Evolutionary conservation across 1,140 invertebrate species (phyloP), one percentile per base, ranked within the genome.

Genomic region (Drosophila tropicalis): DNA sequence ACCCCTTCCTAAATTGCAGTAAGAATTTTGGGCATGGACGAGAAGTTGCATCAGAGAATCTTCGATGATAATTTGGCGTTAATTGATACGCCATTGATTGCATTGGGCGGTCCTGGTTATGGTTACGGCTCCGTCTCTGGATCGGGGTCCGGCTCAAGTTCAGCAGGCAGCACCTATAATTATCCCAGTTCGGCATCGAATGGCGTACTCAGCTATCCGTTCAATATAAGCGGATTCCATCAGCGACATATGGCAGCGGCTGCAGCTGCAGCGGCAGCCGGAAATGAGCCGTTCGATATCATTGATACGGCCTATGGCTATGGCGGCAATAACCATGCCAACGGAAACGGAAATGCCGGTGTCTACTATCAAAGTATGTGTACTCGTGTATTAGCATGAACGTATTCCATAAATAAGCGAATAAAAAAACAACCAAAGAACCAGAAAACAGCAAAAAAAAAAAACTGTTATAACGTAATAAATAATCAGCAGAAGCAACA

Each of bases 1-100:
- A 75, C 76, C 71, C 76, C 72, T 72, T 71, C 79, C 71, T 71
- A 81, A 90, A 84, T 91, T 91, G 63, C 91, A 92, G 91, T 92
- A 84, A 91, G 91, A 90, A 86, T 90, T 79, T 92, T 92, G 91
- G 91, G 91, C 74, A 91, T 92, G 90, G 91, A 92, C 90, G 91
- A 92, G 69, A 92, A 83, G 77, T 87, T 91, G 79, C 91, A 92
- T 90, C 91, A 91, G 76, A 91, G 83, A 83, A 87, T 92, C 77
- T 91, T 91, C 82, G 91, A 92, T 80, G 91, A 92, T 80, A 92
- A 91, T 92, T 85, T 92, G 78, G 82, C 80, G 77, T 81, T 91
- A 58, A 92, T 92, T 79, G 91, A 92, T 87, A 92, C 91, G 72
- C 91, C 91, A 51, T 71, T 92, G 19, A 92, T 92, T 76, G 90